phyloP scores from a whole-genome alignment of 2,888 invertebrate genomes.

The Trachelus troglodyta region DNA sequence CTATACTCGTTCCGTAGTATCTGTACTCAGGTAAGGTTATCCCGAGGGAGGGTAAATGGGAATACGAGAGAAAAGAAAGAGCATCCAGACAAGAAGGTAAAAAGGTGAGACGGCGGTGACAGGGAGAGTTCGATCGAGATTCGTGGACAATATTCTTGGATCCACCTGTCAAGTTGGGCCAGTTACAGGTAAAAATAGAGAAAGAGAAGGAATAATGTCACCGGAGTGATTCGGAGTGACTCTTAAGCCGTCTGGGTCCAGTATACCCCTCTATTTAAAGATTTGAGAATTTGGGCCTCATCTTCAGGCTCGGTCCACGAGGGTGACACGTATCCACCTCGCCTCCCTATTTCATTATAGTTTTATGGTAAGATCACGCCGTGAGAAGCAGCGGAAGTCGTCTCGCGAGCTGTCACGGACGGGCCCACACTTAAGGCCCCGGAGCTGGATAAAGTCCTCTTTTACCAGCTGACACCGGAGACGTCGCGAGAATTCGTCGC shows the following conservation, averaged over 20 bases:
- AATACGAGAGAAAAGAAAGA: neutral
- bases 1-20: neutral
- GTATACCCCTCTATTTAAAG: neutral
- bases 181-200: neutral
- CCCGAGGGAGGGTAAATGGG: neutral
- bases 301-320: neutral
- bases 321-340: neutral
- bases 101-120: conserved; percentile 25
- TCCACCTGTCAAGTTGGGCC: conserved; percentile 27
- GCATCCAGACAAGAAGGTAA: neutral
- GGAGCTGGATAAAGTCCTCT: conserved; percentile 20
- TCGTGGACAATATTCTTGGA: conserved; percentile 24
- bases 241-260: neutral
- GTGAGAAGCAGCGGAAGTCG: conserved; percentile 28
- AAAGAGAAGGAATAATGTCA: neutral
- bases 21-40: neutral
- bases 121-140: conserved; percentile 24
- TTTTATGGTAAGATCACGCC: conserved; percentile 8
- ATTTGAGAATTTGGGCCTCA: neutral
- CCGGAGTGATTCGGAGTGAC: neutral
- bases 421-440: conserved; percentile 5
- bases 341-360: conserved; percentile 25
- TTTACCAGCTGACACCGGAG: conserved; percentile 18
- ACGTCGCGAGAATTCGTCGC: conserved; percentile 34
- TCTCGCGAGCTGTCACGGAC: conserved; percentile 24